Conservation (phyloP, 2,797 vertebrate genomes). For the Xenentodon cancila region DNA sequence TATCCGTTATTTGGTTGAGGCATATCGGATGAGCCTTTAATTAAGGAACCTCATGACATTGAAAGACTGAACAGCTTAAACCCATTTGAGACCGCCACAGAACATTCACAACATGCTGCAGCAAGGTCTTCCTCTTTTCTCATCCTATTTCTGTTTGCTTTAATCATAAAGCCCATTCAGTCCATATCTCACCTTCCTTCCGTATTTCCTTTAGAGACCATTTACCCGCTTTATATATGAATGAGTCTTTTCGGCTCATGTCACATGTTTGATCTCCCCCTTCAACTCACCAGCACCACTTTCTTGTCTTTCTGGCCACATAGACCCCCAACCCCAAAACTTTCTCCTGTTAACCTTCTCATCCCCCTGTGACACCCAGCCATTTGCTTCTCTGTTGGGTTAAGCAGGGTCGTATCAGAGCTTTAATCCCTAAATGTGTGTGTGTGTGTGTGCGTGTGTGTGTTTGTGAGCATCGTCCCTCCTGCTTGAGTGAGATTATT, state of each 20-base stretch:
- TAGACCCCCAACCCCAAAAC: slow-evolving; percentile 36
- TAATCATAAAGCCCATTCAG: slow-evolving; percentile 54
- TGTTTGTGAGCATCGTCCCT: slow-evolving; percentile 48
- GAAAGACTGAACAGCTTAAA: slow-evolving; percentile 54
- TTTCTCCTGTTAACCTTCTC: slow-evolving; percentile 34
- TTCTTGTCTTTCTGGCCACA: slow-evolving; percentile 44
- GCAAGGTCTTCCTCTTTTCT: slow-evolving; percentile 31
- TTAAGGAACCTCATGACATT: slow-evolving; percentile 42
- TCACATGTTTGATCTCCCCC: slow-evolving; percentile 34
- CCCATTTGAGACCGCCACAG: slow-evolving; percentile 40
- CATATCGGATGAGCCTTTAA: slow-evolving; percentile 28
- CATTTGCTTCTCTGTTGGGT: slow-evolving; percentile 65
- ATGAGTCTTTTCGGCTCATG: slow-evolving; percentile 16
- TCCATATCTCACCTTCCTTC: slow-evolving; percentile 26
- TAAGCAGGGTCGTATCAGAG: slow-evolving; percentile 82
- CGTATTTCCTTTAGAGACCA: slow-evolving; percentile 13
- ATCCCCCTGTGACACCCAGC: slow-evolving; percentile 38
- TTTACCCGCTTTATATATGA: slow-evolving; percentile 19
- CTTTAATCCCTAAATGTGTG: slow-evolving; percentile 58
- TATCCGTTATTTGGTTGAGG: slow-evolving; percentile 32
- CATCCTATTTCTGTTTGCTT: slow-evolving; percentile 53
- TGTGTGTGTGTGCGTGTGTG: slow-evolving; percentile 28
- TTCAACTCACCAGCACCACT: background rate
- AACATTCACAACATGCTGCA: slow-evolving; percentile 41
- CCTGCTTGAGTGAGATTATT: slow-evolving; percentile 79